These are phyloP conservation scores for Acrocephalus arundinaceus DNA, from an alignment of 2,113 vertebrate genomes.

Conservation along the genomic window DNA sequence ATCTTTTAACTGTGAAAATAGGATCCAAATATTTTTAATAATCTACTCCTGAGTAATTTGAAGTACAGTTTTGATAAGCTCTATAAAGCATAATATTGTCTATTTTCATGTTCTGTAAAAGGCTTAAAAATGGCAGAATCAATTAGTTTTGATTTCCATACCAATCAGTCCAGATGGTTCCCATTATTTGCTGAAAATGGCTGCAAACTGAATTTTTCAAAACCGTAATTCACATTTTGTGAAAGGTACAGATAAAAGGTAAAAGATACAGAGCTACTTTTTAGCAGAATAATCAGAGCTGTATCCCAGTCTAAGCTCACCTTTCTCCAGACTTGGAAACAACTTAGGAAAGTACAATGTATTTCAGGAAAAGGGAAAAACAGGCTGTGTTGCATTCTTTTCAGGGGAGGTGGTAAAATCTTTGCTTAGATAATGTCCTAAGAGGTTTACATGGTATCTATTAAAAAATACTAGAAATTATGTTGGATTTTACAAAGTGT, in stretches of 20 bases:
- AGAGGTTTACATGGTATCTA: background rate
- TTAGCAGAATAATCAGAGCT: background rate
- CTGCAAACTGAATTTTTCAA: conserved; percentile 63
- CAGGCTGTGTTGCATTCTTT: background rate
- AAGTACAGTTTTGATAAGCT: conserved; percentile 55
- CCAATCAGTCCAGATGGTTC: conserved; percentile 64
- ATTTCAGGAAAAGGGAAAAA: background rate
- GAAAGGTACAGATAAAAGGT: background rate
- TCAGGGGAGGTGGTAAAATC: background rate
- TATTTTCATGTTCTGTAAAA: conserved; percentile 65
- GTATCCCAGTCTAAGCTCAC: background rate
- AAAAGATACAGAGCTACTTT: background rate
- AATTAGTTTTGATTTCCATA: conserved; percentile 69
- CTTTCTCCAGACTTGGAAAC: background rate
- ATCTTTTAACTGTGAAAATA: background rate
- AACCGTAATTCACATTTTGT: background rate
- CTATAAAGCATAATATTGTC: conserved; percentile 56
- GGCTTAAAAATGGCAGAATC: conserved; percentile 49
- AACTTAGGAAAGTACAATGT: background rate
- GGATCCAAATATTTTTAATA: background rate
- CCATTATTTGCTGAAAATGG: conserved; percentile 58
- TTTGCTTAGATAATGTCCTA: background rate
- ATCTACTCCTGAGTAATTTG: conserved; percentile 9
- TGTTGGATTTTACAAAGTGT: background rate
- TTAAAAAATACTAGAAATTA: background rate